Evolutionary conservation across 2,888 invertebrate genomes (phyloP).

Genomic region (Platycheirus rosarum): DNA sequence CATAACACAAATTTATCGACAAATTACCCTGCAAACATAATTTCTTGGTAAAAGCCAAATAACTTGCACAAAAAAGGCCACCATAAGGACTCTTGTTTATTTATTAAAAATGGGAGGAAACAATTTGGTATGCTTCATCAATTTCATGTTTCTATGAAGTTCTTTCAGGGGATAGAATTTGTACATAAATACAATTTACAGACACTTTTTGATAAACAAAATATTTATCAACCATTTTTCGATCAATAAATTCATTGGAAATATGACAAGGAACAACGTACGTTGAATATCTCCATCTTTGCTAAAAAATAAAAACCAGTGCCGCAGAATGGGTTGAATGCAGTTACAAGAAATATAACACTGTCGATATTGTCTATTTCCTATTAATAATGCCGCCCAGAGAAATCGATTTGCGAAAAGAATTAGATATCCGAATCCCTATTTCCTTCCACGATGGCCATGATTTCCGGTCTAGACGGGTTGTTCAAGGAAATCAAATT

Average conservation of each 20-base stretch:
- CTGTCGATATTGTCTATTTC: not conserved
- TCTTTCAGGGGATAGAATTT: not conserved
- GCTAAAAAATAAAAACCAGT: too few relatives aligned
- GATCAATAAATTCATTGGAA: conserved; percentile 4
- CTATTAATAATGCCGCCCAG: not conserved
- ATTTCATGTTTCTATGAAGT: not conserved
- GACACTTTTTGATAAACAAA: too few relatives aligned
- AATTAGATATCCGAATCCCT: conserved; percentile 8
- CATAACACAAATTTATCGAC: not conserved
- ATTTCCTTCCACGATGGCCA: not conserved
- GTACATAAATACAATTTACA: too few relatives aligned
- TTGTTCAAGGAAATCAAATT: conserved; percentile 11
- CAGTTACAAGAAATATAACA: too few relatives aligned
- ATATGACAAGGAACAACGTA: not conserved
- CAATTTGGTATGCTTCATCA: not conserved
- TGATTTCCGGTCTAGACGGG: conserved; percentile 30
- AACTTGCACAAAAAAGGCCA: not conserved
- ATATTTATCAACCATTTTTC: too few relatives aligned
- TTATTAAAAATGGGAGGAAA: not conserved
- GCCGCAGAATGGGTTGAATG: not conserved
- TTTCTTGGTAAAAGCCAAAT: not conserved
- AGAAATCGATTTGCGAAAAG: not conserved
- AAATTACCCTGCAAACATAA: not conserved
- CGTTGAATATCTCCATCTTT: too few relatives aligned
- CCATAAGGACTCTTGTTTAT: not conserved